Evolutionary conservation across 2,113 vertebrate species (phyloP), one percentile per base, ranked within the genome.

Genomic region (Orycteropus afer): DNA sequence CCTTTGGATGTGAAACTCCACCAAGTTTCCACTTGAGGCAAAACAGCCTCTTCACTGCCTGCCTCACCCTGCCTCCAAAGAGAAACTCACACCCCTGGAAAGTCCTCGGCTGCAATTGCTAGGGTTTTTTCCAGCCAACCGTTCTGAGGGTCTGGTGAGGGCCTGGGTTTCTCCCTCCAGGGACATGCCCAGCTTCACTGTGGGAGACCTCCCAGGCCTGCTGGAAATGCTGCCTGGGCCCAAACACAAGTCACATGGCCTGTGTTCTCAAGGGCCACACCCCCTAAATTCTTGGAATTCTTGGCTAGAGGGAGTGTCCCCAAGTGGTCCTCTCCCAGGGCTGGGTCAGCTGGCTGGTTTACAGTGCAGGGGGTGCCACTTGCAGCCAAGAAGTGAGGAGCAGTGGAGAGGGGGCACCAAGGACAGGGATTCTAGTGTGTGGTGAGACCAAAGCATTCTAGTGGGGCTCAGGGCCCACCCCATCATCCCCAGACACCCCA

Each of bases 271-370:
- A 83, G 82, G 40, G 73, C 76, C 45, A 59, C 3, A 14, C 79
- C 63, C 55, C 84, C 65, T 53, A 73, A 80, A 96, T 97, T 95
- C 93, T 93, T 83, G 93, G 83, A 81, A 91, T 94, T 91, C 90
- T 89, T 93, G 76, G 91, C 87, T n/a, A 27, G 88, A 23, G 1
- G 57, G 59, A 65, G 42, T 65, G 63, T 59, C 86, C 89, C 88
- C 63, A 53, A 42, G 81, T 87, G 93, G 82, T 74, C 83, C n/a
- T 69, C 82, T 87, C 78, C 89, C 73, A 79, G 83, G 78, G 27
- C 49, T 61, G 79, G 34, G 40, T 71, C 76, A 34, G 25, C 53
- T 37, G 91, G 37, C 76, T 53, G 83, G 85, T 47, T 77, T 37
- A 73, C n/a, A 49, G 25, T 0, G 3, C 20, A 14, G 55, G 65